Conservation (phyloP, 1,140 invertebrate genomes). For the Phymastichus coffea region DNA sequence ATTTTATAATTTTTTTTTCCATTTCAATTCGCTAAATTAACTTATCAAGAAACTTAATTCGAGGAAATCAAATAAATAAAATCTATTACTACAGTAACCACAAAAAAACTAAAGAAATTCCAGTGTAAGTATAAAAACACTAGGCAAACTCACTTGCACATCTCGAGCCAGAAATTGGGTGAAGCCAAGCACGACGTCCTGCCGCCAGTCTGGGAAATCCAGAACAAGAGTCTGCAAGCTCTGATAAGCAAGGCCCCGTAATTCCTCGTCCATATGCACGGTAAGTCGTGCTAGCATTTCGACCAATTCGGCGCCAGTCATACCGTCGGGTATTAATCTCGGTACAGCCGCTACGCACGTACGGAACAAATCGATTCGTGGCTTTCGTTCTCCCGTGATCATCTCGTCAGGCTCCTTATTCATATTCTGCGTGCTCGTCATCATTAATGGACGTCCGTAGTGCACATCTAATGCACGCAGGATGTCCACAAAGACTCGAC, state of each 20-base stretch:
- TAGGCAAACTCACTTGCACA: slow-evolving; percentile 56
- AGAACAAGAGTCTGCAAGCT: slow-evolving; percentile 93
- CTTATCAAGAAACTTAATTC: too few species aligned
- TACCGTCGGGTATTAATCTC: slow-evolving; percentile 94
- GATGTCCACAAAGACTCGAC: slow-evolving; percentile 95
- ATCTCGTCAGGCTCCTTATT: slow-evolving; percentile 96
- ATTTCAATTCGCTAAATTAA: too few species aligned
- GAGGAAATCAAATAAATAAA: too few species aligned
- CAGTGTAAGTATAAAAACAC: neutral
- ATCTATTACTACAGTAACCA: too few species aligned
- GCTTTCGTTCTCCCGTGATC: slow-evolving; percentile 95
- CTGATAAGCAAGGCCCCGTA: slow-evolving; percentile 90
- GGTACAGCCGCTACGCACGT: slow-evolving; percentile 99
- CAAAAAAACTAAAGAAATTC: too few species aligned
- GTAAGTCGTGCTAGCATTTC: slow-evolving; percentile 90
- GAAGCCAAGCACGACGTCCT: slow-evolving; percentile 91
- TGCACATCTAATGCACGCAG: slow-evolving; percentile 92
- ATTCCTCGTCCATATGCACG: slow-evolving; percentile 89
- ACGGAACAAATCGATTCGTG: slow-evolving; percentile 95
- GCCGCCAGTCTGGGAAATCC: slow-evolving; percentile 96
- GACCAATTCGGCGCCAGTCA: slow-evolving; percentile 90
- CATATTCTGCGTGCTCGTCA: slow-evolving; percentile 93
- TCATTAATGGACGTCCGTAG: slow-evolving; percentile 92
- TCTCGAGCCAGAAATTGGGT: slow-evolving; percentile 93
- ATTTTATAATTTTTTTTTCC: too few species aligned